Base-by-base conservation (phyloP, 2,888 invertebrate species). In the Cheilosia impressa region DNA sequence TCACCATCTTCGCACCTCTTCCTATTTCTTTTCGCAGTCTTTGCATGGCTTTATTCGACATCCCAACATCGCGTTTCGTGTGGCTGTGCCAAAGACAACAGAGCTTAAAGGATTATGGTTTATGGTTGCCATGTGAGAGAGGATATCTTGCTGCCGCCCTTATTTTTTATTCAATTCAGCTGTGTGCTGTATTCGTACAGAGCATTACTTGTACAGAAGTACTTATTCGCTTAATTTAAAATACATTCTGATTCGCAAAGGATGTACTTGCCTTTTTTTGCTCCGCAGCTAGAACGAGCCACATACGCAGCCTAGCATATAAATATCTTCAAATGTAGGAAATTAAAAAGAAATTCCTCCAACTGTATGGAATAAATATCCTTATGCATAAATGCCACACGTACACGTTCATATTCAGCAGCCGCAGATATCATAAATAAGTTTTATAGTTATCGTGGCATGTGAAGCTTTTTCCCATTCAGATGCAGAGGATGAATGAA, bases 361-460 rank as follows among this genome's bases (percentile, higher is more conserved):
- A 47, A 47, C 22, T 50, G 9, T 9, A 62, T 31, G 3, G 9
- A 47, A 45, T n/a, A 31, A 63, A 57, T n/a, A 68, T 68, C 57
- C 45, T 38, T 53, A 41, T 69, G 24, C 62, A 52, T 38, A 65
- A 77, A 60, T 77, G 58, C 57, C 58, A 71, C 68, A 60, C 24
- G 45, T 53, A 66, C 68, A 83, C 15, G 77, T 87, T 87, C 79
- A 77, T 83, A 87, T 87, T 87, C 83, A 52, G 47, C 83, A 77
- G 66, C 66, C 80, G 68, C 66, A 87, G 69, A 72, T 80, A 75
- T 78, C 83, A 83, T 87, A 87, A 87, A 87, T 87, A 83, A 83
- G 63, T 87, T 87, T 87, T 87, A 87, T 87, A 60, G 76, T 52
- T 69, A 4, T 55, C 65, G 52, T 47, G 71, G 38, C 41, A 79